Conservation (phyloP, 2,113 vertebrate species). For the Poicephalus gulielmi region DNA sequence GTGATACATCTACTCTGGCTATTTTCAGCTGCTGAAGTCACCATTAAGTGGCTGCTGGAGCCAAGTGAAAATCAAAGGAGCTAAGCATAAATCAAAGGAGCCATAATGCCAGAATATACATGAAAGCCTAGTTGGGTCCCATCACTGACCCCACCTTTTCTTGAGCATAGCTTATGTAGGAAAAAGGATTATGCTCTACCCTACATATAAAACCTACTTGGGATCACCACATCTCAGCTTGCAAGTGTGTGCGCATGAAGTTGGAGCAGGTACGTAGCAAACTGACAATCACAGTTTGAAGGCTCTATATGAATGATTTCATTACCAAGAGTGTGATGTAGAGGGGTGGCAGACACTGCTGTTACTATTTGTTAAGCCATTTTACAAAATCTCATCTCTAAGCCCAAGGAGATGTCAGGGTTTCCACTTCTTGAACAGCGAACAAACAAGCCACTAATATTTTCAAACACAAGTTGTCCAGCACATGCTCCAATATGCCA, state of each 20-base stretch:
- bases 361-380: background rate
- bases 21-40: slow-evolving; percentile 57
- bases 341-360: background rate
- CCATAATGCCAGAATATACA: background rate
- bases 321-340: background rate
- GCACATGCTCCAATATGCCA: fast-evolving
- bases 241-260: background rate
- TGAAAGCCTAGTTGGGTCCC: background rate
- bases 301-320: background rate
- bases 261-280: background rate
- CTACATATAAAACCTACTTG: background rate
- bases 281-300: background rate
- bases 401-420: background rate
- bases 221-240: background rate
- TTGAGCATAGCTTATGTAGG: background rate
- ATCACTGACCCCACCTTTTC: background rate
- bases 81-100: background rate
- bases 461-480: background rate
- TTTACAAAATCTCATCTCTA: background rate
- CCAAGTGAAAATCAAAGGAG: slow-evolving; percentile 9
- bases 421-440: background rate
- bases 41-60: background rate
- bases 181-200: background rate
- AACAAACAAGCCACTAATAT: background rate
- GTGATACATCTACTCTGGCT: background rate